Percentiles rank a stretch among this genome's conserved stretches.
phyloP scores from a whole-genome alignment of 1,140 invertebrate genomes.

The Cotesia chilonis region DNA sequence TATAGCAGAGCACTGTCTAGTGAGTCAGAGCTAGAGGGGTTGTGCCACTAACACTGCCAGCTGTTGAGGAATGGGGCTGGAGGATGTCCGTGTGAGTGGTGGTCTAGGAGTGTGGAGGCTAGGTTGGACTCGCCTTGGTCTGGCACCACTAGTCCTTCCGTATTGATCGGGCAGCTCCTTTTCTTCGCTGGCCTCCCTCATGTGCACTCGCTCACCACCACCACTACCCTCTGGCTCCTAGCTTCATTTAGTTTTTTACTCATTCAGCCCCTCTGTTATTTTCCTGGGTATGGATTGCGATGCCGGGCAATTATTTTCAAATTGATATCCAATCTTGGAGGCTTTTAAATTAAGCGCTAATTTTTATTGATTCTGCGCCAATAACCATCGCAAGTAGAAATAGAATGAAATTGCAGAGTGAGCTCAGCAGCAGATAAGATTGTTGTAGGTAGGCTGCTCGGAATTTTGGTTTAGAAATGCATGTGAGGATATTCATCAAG shows the following conservation, averaged over 20 bases:
- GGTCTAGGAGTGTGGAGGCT: slow-evolving; percentile 44
- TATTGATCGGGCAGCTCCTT: slow-evolving; percentile 59
- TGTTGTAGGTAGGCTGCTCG: slow-evolving; percentile 32
- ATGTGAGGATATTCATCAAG: slow-evolving; percentile 44
- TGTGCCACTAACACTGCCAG: slow-evolving; percentile 17
- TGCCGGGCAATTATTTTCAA: too few species aligned
- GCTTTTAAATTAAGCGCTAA: too few species aligned
- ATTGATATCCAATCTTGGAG: too few species aligned
- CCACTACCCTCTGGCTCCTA: neutral
- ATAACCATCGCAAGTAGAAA: too few species aligned
- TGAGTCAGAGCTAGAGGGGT: slow-evolving; percentile 12
- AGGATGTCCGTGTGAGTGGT: too few species aligned
- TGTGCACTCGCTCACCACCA: neutral
- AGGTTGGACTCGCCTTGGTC: slow-evolving; percentile 55
- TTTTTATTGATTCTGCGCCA: too few species aligned
- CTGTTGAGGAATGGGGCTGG: slow-evolving; percentile 46
- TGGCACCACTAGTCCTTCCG: slow-evolving; percentile 62
- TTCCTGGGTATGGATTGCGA: too few species aligned
- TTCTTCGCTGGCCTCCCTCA: slow-evolving; percentile 52
- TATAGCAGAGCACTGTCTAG: slow-evolving; percentile 34
- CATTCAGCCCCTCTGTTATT: neutral
- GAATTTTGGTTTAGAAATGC: slow-evolving; percentile 44
- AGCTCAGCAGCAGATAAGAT: slow-evolving; percentile 3
- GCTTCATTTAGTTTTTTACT: neutral
- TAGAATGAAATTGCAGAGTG: too few species aligned